Conservation (phyloP, 2,797 vertebrate genomes). For the Microhierax caerulescens region DNA sequence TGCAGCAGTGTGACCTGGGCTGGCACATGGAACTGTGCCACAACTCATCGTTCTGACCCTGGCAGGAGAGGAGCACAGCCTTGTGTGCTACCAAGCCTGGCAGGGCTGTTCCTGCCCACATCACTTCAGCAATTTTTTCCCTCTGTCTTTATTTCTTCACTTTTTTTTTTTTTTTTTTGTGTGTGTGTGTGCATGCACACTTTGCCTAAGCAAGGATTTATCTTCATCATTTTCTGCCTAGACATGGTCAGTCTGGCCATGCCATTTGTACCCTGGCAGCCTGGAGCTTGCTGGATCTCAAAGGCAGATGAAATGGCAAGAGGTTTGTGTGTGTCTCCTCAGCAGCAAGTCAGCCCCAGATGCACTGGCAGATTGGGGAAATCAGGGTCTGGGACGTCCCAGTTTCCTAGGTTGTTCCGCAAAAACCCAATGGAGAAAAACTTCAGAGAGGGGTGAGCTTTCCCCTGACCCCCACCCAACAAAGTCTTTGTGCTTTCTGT, state of each 20-base stretch:
- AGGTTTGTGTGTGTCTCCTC: not conserved
- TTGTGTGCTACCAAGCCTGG: not conserved
- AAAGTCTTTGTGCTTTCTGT: not conserved
- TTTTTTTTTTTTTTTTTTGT: not conserved
- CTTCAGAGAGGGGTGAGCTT: not conserved
- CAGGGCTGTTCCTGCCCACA: not conserved
- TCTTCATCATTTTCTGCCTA: not conserved
- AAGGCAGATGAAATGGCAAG: not conserved
- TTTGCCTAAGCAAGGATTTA: not conserved
- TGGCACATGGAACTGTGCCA: not conserved
- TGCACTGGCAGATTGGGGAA: not conserved
- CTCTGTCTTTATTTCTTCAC: rapidly evolving
- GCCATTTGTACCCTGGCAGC: not conserved
- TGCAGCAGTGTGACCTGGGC: not conserved
- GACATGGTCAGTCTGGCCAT: rapidly evolving
- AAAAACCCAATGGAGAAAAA: not conserved
- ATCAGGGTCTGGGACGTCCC: not conserved
- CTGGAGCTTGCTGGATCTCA: not conserved
- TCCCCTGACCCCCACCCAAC: not conserved
- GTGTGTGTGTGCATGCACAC: rapidly evolving
- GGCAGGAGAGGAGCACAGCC: not conserved
- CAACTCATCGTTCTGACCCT: not conserved
- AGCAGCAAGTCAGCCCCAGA: not conserved
- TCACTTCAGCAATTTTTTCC: rapidly evolving
- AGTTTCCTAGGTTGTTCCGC: not conserved